Percentiles rank a stretch among this genome's conserved stretches.
phyloP scores from a whole-genome alignment of 2,797 vertebrate species.

The Acomys russatus region DNA sequence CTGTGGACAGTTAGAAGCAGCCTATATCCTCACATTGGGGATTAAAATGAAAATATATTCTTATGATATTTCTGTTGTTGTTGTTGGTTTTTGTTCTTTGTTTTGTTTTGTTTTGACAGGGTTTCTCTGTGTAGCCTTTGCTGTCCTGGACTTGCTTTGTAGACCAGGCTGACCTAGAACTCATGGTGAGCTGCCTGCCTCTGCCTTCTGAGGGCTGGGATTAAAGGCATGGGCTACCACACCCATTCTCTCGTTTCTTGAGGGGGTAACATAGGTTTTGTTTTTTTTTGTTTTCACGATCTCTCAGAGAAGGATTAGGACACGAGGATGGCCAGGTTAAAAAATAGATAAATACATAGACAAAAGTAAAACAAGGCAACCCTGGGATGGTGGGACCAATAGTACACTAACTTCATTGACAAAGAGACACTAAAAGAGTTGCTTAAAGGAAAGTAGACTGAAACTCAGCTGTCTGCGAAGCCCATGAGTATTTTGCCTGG shows the following conservation, averaged over 20 bases:
- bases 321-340: not conserved
- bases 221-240: too few species aligned
- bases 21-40: too few species aligned
- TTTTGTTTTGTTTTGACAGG: too few species aligned
- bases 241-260: not conserved
- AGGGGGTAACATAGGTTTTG: constrained; percentile 15
- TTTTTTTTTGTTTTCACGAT: constrained; percentile 33
- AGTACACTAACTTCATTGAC: not conserved
- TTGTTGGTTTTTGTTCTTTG: too few species aligned
- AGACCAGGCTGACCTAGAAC: too few species aligned
- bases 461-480: not conserved
- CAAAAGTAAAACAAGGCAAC: not conserved
- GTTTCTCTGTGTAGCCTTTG: too few species aligned
- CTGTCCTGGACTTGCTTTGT: too few species aligned
- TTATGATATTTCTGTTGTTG: too few species aligned
- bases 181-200: too few species aligned
- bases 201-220: too few species aligned
- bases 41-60: too few species aligned
- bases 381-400: not conserved
- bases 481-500: not conserved
- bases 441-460: not conserved
- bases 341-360: not conserved
- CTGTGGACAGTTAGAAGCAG: too few species aligned
- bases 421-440: not conserved
- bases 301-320: not conserved